Evolutionary conservation across 2,888 invertebrate genomes (phyloP).

Genomic region (Morpho helenor): DNA sequence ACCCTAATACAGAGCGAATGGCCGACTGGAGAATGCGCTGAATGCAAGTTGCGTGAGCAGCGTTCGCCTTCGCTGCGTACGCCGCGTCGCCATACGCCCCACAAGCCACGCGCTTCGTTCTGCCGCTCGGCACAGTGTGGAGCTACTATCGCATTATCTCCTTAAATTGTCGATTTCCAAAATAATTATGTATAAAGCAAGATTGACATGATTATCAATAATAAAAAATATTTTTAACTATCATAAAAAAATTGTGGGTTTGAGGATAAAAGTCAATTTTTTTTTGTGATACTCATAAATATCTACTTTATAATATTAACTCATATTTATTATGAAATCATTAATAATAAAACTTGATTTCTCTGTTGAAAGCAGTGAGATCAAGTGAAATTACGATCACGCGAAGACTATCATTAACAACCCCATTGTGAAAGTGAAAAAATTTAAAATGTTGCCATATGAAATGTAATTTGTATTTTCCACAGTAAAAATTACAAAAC

Average conservation of each 20-base stretch:
- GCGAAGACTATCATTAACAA: background rate
- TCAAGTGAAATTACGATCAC: background rate
- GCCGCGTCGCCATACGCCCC: slow-evolving; percentile 27
- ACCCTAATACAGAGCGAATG: slow-evolving; percentile 29
- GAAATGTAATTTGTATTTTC: background rate
- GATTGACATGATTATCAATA: background rate
- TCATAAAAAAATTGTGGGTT: too few species aligned
- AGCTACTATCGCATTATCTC: slow-evolving; percentile 40
- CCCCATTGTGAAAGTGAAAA: slow-evolving; percentile 4
- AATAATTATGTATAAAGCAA: background rate
- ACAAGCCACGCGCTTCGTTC: slow-evolving; percentile 32
- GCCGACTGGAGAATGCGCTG: slow-evolving; percentile 33
- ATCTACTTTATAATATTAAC: too few species aligned
- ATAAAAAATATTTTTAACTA: slow-evolving; percentile 21
- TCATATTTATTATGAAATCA: too few species aligned
- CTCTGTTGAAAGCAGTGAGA: too few species aligned
- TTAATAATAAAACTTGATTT: too few species aligned
- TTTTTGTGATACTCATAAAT: too few species aligned
- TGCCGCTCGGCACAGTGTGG: slow-evolving; percentile 50
- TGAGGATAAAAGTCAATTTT: too few species aligned
- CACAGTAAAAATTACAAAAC: too few species aligned
- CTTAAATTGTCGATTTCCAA: slow-evolving; percentile 15
- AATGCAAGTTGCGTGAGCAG: slow-evolving; percentile 35
- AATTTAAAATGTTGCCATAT: slow-evolving; percentile 1
- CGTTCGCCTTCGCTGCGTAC: slow-evolving; percentile 38